Conservation (phyloP, 2,113 vertebrate species). For the Xiphophorus couchianus region DNA sequence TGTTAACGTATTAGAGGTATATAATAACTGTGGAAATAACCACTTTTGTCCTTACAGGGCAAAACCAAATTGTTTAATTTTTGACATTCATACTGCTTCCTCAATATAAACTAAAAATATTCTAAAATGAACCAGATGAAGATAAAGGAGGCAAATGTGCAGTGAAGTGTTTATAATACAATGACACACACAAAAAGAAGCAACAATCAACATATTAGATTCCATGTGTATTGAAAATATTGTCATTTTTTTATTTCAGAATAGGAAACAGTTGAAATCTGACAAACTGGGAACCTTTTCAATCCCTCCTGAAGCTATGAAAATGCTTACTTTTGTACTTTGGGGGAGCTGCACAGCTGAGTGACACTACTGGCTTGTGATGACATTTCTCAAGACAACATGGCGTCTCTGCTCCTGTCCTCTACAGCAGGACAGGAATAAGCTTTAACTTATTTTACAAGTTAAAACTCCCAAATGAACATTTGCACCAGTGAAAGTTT, state of each 20-base stretch:
- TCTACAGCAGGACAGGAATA: slow-evolving; percentile 7
- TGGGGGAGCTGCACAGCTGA: slow-evolving; percentile 28
- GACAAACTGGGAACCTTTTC: slow-evolving; percentile 57
- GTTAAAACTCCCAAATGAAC: slow-evolving; percentile 12
- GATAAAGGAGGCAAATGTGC: background rate
- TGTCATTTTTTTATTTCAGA: slow-evolving; percentile 76
- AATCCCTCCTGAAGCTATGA: slow-evolving; percentile 16
- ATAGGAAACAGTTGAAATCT: slow-evolving; percentile 66
- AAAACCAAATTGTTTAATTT: background rate
- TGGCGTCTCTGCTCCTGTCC: background rate
- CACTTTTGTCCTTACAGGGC: too few species aligned
- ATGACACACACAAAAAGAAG: slow-evolving; percentile 25
- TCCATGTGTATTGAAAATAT: slow-evolving; percentile 76
- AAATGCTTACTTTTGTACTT: slow-evolving; percentile 37
- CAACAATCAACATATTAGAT: slow-evolving; percentile 40
- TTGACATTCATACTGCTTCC: background rate
- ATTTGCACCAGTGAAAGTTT: background rate
- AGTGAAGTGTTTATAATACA: background rate
- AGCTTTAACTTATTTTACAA: background rate
- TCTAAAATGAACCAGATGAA: background rate
- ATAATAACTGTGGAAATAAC: too few species aligned
- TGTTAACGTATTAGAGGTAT: too few species aligned
- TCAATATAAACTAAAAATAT: background rate
- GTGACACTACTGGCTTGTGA: slow-evolving; percentile 18
- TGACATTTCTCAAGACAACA: slow-evolving; percentile 29